phyloP scores from a whole-genome alignment of 2,888 invertebrate genomes.

The Gisinianus flammeolus region DNA sequence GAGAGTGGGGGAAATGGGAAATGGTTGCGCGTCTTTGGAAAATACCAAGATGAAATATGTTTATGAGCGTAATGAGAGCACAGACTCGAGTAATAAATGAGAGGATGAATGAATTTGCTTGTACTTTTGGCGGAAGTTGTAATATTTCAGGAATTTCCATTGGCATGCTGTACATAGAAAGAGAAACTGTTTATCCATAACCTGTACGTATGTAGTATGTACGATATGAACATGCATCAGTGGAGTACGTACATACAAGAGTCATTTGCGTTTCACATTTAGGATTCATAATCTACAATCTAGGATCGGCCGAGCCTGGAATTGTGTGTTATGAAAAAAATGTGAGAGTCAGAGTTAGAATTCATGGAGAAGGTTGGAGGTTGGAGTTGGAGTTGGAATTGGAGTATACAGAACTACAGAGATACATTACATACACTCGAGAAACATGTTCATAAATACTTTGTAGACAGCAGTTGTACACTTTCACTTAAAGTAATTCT shows the following conservation, averaged over 20 bases:
- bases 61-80: conserved; percentile 39
- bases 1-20: neutral
- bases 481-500: no score
- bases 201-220: neutral
- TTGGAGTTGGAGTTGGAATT: no score
- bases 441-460: no score
- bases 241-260: no score
- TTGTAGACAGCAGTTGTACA: no score
- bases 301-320: neutral
- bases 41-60: conserved; percentile 32
- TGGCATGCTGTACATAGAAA: neutral
- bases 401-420: no score
- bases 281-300: neutral
- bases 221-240: no score
- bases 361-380: no score
- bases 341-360: no score
- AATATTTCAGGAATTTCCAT: conserved; percentile 24
- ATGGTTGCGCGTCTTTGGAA: no score
- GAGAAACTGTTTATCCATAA: neutral
- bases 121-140: conserved; percentile 36
- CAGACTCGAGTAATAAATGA: conserved; percentile 29
- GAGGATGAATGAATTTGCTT: conserved; percentile 32
- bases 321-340: no score
- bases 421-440: no score
- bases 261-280: neutral